phyloP scores from a whole-genome alignment of 2,888 invertebrate species.

The Leptogaster cylindrica region DNA sequence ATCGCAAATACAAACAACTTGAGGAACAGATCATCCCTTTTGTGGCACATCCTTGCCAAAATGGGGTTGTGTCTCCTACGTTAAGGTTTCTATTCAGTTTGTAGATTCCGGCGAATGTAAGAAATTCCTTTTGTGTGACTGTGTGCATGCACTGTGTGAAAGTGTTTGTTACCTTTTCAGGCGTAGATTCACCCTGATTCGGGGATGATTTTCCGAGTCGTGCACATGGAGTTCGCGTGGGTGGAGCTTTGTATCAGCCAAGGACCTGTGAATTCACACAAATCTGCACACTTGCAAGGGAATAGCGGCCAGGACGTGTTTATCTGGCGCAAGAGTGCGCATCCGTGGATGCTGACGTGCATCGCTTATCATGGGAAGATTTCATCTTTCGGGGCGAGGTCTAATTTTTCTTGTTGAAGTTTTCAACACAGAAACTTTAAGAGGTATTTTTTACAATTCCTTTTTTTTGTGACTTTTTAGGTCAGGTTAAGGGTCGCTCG shows the following conservation, averaged over 20 bases:
- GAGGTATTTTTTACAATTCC: not conserved
- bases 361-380: constrained; percentile 42
- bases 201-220: not conserved
- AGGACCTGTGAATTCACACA: not conserved
- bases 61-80: constrained; percentile 39
- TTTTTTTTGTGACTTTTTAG: constrained; percentile 35
- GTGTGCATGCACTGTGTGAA: constrained; percentile 31
- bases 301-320: not conserved
- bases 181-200: constrained; percentile 31
- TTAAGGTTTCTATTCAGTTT: constrained; percentile 6
- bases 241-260: constrained; percentile 42
- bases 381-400: constrained; percentile 42
- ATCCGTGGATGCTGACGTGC: constrained; percentile 32
- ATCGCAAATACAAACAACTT: constrained; percentile 45
- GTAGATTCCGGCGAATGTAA: not conserved
- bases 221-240: constrained; percentile 33
- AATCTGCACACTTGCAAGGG: not conserved
- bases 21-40: constrained; percentile 45
- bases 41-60: constrained; percentile 41
- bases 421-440: constrained; percentile 20
- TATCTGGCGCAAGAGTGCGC: constrained; percentile 17
- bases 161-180: constrained; percentile 12
- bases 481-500: constrained; percentile 35
- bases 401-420: constrained; percentile 30
- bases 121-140: not conserved